Percentiles rank a stretch among this genome's conserved stretches.
phyloP scores from a whole-genome alignment of 2,113 vertebrate genomes.

The Cheirogaleus medius region DNA sequence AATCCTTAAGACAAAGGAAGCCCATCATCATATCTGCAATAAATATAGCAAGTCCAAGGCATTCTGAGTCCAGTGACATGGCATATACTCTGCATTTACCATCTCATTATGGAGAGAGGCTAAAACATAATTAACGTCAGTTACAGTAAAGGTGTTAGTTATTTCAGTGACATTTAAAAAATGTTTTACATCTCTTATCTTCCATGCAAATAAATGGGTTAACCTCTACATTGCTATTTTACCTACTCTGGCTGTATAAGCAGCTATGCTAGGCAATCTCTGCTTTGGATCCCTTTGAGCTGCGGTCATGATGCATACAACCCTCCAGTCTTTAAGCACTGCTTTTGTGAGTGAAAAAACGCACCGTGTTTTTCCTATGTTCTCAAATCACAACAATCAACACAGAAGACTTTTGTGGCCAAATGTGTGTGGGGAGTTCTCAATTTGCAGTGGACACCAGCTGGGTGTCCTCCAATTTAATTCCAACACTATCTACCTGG shows the following conservation, averaged over 20 bases:
- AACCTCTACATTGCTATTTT: background rate
- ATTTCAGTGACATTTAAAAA: background rate
- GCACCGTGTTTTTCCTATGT: background rate
- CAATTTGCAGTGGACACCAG: background rate
- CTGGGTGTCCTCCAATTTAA: background rate
- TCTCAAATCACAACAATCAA: background rate
- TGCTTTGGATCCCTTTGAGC: background rate
- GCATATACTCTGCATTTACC: background rate
- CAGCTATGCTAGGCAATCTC: background rate
- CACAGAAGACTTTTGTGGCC: background rate
- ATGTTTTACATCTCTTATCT: background rate
- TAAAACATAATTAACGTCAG: background rate
- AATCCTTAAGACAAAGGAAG: background rate
- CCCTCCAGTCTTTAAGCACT: background rate
- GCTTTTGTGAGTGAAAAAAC: background rate
- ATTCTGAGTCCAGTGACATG: background rate
- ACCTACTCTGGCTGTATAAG: background rate
- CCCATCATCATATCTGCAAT: background rate
- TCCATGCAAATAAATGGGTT: background rate
- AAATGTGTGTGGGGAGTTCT: background rate
- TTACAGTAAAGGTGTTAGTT: background rate
- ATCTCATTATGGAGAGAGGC: background rate
- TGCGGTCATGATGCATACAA: background rate
- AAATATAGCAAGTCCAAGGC: background rate
- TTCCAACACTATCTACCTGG: background rate